Percentiles rank a stretch among this genome's conserved stretches.
These are phyloP conservation scores for Frankliniella fusca DNA, from an alignment of 2,888 invertebrate species.

Conservation along the genomic window DNA sequence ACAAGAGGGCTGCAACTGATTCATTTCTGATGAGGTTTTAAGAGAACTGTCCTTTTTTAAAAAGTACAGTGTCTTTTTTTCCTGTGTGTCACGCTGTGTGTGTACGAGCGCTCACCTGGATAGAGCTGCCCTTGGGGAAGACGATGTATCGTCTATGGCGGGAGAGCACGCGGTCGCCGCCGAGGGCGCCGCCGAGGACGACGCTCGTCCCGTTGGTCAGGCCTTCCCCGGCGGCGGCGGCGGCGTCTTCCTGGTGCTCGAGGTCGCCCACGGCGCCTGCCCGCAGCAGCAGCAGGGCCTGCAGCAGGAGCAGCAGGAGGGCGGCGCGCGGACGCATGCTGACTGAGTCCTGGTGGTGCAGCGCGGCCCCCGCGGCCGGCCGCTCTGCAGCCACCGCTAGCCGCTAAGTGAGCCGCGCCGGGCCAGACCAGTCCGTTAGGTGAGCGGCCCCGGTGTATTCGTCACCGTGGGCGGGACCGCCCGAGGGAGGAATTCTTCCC, in stretches of 20 bases:
- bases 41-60: too few species aligned
- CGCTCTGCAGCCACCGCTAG: neutral
- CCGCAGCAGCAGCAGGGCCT: neutral
- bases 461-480: neutral
- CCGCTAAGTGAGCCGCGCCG: neutral
- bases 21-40: too few species aligned
- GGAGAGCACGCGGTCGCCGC: neutral
- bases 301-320: neutral
- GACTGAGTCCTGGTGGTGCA: too few species aligned
- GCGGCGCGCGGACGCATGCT: neutral
- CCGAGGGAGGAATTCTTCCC: too few species aligned
- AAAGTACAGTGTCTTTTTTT: too few species aligned
- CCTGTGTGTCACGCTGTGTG: too few species aligned
- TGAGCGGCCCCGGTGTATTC: neutral
- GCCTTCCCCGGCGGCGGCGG: neutral
- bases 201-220: neutral
- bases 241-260: neutral
- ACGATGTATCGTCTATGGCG: neutral
- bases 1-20: too few species aligned
- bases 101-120: conserved; percentile 1
- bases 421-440: neutral
- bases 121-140: neutral
- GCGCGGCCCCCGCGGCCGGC: neutral
- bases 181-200: neutral
- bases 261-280: neutral